Percentiles rank a stretch among this genome's conserved stretches.
Conservation (phyloP, 2,797 vertebrate species). For the Aplochiton taeniatus region DNA sequence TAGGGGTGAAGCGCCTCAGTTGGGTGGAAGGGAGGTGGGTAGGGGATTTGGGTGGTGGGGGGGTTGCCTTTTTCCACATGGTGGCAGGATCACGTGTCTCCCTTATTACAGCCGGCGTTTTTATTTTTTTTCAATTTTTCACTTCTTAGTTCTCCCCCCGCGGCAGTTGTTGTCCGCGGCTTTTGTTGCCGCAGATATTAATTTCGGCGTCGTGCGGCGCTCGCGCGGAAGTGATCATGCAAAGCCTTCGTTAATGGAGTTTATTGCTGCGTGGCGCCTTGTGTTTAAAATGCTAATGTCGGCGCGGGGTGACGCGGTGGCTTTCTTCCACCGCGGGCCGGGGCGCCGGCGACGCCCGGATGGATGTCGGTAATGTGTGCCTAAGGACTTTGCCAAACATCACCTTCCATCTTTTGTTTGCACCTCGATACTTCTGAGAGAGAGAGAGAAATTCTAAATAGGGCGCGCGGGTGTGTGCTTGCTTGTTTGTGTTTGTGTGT, state of each 20-base stretch:
- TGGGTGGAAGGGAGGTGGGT: not conserved
- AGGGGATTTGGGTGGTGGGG: not conserved
- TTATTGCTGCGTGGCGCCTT: not conserved
- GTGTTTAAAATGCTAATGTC: conserved; percentile 6
- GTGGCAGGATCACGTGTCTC: conserved; percentile 4
- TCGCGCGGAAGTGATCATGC: conserved; percentile 3
- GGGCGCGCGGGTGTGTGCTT: no score
- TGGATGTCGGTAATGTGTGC: no score
- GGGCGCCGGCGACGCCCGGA: not conserved
- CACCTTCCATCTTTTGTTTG: no score
- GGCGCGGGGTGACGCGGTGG: not conserved
- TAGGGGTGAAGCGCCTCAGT: not conserved
- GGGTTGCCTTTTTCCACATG: not conserved
- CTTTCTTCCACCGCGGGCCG: not conserved
- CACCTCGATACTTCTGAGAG: no score
- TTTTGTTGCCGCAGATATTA: conserved; percentile 1
- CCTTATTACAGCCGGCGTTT: not conserved
- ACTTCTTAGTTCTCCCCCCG: no score
- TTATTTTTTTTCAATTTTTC: no score
- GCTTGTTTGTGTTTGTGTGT: no score
- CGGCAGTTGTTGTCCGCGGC: not conserved
- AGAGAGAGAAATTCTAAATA: no score
- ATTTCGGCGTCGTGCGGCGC: not conserved
- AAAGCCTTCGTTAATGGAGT: not conserved
- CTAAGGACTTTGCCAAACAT: no score